Percentiles rank a stretch among this genome's conserved stretches.
phyloP scores from a whole-genome alignment of 2,888 invertebrate species.

The Exephanes ischioxanthus region DNA sequence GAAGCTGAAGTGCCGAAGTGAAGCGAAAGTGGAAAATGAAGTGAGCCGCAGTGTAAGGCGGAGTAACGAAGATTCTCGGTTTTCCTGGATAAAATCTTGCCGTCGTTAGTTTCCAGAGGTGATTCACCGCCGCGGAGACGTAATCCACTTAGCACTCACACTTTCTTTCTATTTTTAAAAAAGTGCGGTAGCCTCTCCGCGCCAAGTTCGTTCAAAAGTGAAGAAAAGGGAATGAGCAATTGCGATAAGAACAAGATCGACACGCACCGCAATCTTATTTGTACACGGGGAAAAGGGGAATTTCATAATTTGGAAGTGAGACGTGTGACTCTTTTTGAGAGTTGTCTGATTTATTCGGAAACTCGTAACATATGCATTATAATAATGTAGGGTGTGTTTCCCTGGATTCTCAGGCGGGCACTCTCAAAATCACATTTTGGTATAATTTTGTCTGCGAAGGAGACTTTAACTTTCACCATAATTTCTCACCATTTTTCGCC shows the following conservation, averaged over 20 bases:
- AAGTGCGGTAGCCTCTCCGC: not conserved
- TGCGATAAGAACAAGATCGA: not conserved
- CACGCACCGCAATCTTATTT: not conserved
- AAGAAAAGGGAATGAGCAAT: not conserved
- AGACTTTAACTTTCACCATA: no score
- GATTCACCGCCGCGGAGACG: not conserved
- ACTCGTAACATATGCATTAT: no score
- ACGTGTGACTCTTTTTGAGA: no score
- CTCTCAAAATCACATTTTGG: no score
- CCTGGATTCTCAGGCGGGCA: no score
- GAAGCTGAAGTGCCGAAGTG: slow-evolving; percentile 26
- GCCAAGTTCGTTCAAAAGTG: not conserved
- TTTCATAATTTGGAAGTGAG: no score
- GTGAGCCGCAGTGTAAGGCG: not conserved
- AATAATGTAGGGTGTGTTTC: no score
- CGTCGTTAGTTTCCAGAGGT: not conserved
- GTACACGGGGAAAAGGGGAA: no score
- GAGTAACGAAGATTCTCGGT: not conserved
- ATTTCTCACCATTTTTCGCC: no score
- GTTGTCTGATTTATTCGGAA: no score
- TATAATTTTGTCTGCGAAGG: no score
- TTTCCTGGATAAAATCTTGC: slow-evolving; percentile 8
- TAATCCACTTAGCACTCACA: not conserved
- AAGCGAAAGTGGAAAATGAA: not conserved
- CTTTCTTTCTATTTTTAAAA: not conserved